phyloP scores from a whole-genome alignment of 2,888 invertebrate genomes.

The Melanargia galathea region DNA sequence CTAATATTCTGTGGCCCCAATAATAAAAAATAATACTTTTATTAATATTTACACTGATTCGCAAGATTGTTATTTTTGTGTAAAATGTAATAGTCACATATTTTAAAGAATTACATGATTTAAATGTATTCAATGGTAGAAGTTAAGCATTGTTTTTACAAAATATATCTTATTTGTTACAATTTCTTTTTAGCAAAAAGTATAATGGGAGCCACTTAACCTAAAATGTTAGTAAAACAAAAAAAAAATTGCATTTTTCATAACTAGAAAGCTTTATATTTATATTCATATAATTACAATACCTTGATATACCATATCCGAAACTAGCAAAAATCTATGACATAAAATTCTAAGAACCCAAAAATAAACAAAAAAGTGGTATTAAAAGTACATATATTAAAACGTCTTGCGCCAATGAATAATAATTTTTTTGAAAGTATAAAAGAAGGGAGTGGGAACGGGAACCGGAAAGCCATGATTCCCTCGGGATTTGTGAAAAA shows the following conservation, averaged over 20 bases:
- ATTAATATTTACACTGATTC: constrained; percentile 30
- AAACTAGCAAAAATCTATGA: constrained; percentile 17
- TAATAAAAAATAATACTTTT: constrained; percentile 17
- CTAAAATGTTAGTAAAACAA: constrained; percentile 35
- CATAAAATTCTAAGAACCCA: constrained; percentile 3
- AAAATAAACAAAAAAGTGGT: neutral
- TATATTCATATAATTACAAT: constrained; percentile 39
- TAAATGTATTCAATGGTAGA: neutral
- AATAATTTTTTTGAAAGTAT: no score
- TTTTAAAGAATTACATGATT: neutral
- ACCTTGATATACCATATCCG: constrained; percentile 34
- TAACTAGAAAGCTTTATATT: constrained; percentile 35
- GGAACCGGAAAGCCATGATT: no score
- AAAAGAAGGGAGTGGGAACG: no score
- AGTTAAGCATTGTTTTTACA: neutral
- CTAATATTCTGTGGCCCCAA: constrained; percentile 39
- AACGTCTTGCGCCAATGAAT: neutral
- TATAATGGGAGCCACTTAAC: constrained; percentile 30
- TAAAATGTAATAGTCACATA: neutral
- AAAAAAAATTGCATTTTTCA: constrained; percentile 35
- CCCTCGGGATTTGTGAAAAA: no score
- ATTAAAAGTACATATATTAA: neutral
- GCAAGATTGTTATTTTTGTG: neutral
- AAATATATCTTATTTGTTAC: neutral
- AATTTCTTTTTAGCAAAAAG: neutral